Base-by-base conservation (phyloP, 2,797 vertebrate genomes). In the Thripadectes ignobilis region DNA sequence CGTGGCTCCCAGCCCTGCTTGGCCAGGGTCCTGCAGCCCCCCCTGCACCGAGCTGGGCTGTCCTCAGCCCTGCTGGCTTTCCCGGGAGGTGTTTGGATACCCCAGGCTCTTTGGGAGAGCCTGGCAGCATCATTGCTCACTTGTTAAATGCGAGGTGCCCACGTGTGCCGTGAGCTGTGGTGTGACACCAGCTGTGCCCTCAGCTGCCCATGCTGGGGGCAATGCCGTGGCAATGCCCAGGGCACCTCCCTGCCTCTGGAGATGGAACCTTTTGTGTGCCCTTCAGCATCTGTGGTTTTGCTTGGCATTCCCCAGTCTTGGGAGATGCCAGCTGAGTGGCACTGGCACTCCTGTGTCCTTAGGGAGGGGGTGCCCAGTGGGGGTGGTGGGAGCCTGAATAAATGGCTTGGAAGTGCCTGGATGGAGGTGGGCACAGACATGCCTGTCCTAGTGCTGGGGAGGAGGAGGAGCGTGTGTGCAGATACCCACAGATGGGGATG, bases 101-200 rank as follows among this genome's bases (percentile, higher is more conserved):
- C n/a, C 14, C 36, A 6, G 51, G 36, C 4, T 39, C 19, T 69
- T 45, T 13, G 57, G 72, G n/a, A 55, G 10, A 45, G 15, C 39
- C 61, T 17, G 32, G 52, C 54, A 58, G 38, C 7, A 63, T 38
- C 3, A 3, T 26, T 13, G n/a, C 43, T 62, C 16, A 0, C 55
- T 52, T 52, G 5, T 41, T 51, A 34, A 41, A 12, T 24, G 36
- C 1, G 3, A 34, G 49, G 36, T 78, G 62, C n/a, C 72, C 36
- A 5, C 0, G 0, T 1, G 16, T 88, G 58, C 52, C 21, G 0
- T 1, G 7, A 32, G 51, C 67, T 12, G 12, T 10, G 61, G 9
- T 2, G 5, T 55, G 68, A 29, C 4, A 9, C 15, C 0, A 1
- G 14, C 1, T 1, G 49, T 49, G 72, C 23, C 57, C 34, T 58